Percentiles rank a stretch among this genome's conserved stretches.
phyloP scores from a whole-genome alignment of 1,140 invertebrate genomes.

The Druon quercuslanigerum region DNA sequence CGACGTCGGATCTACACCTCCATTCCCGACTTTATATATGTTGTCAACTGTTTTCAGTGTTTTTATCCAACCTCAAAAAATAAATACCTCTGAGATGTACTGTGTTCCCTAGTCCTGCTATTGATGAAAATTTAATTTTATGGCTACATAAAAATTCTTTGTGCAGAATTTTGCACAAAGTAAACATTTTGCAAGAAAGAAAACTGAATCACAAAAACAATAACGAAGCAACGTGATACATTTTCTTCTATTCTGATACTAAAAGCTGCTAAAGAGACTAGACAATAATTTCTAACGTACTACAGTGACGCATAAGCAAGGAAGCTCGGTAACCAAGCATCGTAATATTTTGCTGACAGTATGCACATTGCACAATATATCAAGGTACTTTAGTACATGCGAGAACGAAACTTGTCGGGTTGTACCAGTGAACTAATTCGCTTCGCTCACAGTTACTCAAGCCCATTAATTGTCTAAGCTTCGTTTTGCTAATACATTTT shows the following conservation, averaged over 20 bases:
- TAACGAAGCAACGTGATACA: background rate
- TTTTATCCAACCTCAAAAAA: no score
- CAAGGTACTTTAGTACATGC: constrained; percentile 3
- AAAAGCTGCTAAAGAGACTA: background rate
- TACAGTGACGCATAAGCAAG: background rate
- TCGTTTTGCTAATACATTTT: background rate
- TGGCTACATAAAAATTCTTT: no score
- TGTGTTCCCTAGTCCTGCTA: no score
- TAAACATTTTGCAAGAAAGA: no score
- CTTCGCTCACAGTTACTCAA: background rate
- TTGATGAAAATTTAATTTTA: no score
- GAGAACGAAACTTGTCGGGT: background rate
- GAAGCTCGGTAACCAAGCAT: background rate
- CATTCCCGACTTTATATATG: no score
- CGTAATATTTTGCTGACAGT: constrained; percentile 8
- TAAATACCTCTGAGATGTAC: no score
- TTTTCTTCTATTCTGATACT: background rate
- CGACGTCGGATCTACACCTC: no score
- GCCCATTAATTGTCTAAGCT: background rate
- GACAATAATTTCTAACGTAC: background rate
- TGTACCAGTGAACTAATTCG: background rate
- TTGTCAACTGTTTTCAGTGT: no score
- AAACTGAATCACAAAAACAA: no score
- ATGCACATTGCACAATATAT: background rate
- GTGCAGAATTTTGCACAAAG: no score